These are phyloP conservation scores for Temnothorax rugatulus DNA, from an alignment of 2,888 invertebrate genomes.

Conservation along the genomic window DNA sequence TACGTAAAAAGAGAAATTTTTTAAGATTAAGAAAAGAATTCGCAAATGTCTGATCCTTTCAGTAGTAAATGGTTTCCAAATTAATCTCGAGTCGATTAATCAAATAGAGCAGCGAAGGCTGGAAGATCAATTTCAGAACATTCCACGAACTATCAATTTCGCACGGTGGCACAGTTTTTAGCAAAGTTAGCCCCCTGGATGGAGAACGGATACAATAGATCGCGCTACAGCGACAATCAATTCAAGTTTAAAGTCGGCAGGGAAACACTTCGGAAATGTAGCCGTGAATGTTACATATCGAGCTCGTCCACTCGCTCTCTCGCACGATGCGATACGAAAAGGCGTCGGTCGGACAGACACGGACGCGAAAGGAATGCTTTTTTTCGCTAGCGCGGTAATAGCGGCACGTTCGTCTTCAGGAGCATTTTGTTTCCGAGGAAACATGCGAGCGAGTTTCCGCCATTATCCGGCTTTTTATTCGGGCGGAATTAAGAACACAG, in stretches of 20 bases:
- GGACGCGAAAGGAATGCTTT: conserved; percentile 23
- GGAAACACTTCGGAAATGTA: conserved; percentile 10
- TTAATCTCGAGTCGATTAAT: conserved; percentile 27
- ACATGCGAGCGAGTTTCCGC: conserved; percentile 47
- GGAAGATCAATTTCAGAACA: conserved; percentile 14
- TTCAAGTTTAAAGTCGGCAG: conserved; percentile 46
- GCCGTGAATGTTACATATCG: conserved; percentile 47
- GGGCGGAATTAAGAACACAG: conserved; percentile 57
- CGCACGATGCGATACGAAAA: conserved; percentile 21
- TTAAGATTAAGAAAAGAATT: background rate
- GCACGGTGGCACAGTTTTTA: conserved; percentile 40
- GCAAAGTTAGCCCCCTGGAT: conserved; percentile 15
- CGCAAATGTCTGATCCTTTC: background rate
- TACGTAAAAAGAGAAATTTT: background rate
- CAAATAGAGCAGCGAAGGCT: background rate
- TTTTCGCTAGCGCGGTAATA: conserved; percentile 44
- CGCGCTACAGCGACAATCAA: conserved; percentile 47
- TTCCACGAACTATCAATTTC: conserved; percentile 43
- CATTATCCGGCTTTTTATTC: conserved; percentile 53
- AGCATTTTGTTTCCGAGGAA: conserved; percentile 32
- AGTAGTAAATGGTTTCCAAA: background rate
- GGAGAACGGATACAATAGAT: conserved; percentile 45
- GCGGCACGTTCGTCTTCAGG: conserved; percentile 38
- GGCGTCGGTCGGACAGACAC: conserved; percentile 1
- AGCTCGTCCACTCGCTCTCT: conserved; percentile 15